Evolutionary conservation across 2,797 vertebrate species (phyloP).

Genomic region (Catostomus latipinnis): DNA sequence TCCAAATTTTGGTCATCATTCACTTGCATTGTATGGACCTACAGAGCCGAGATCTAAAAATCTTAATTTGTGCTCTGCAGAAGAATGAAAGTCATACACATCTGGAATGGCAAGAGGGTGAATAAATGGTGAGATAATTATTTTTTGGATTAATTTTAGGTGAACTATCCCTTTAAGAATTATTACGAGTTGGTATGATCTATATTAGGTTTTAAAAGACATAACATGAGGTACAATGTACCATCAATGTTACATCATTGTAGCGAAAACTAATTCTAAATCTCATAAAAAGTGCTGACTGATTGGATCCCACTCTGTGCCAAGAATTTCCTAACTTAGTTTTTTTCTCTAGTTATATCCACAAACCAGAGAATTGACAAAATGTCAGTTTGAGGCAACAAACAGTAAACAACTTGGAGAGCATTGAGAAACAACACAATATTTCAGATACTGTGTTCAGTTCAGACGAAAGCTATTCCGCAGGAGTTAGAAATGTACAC

Average conservation of each 20-base stretch:
- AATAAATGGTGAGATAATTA: too few relatives aligned
- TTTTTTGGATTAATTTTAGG: too few relatives aligned
- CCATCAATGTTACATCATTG: constrained; percentile 1
- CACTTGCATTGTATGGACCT: too few relatives aligned
- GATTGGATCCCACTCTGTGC: constrained; percentile 11
- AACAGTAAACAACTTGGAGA: constrained; percentile 42
- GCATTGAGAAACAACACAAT: constrained; percentile 39
- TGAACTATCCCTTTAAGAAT: too few relatives aligned
- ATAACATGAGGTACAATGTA: not conserved
- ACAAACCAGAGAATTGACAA: constrained; percentile 42
- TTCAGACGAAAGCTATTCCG: constrained; percentile 26
- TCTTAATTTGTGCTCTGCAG: too few relatives aligned
- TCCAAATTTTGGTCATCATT: too few relatives aligned
- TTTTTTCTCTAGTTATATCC: constrained; percentile 12
- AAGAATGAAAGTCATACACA: too few relatives aligned
- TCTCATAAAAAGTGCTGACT: constrained; percentile 20
- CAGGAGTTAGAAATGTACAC: constrained; percentile 31
- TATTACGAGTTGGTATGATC: too few relatives aligned
- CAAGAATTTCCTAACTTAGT: constrained; percentile 2
- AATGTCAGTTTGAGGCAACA: constrained; percentile 46
- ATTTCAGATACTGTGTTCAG: constrained; percentile 50
- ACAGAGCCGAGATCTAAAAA: too few relatives aligned
- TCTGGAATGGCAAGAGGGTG: too few relatives aligned
- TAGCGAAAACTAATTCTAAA: not conserved
- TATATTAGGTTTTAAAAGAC: too few relatives aligned